phyloP scores from a whole-genome alignment of 2,888 invertebrate species.

The Chamaedrilus cognettii region DNA sequence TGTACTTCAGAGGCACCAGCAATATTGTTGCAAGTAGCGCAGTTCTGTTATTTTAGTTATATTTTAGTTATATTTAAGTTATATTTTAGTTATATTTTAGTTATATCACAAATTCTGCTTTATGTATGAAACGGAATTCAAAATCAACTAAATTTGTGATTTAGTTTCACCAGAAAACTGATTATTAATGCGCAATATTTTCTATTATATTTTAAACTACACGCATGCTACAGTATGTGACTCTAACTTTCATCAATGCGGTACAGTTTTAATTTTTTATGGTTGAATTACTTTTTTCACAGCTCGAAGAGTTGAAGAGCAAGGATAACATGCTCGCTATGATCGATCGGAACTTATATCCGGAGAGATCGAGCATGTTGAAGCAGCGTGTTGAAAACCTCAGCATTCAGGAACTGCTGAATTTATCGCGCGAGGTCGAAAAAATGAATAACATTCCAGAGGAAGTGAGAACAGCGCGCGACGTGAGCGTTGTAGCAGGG shows the following conservation, averaged over 20 bases:
- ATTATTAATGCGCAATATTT: too few relatives aligned
- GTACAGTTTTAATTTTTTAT: background rate
- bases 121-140: too few relatives aligned
- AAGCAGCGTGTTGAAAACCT: slow-evolving; percentile 5
- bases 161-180: background rate
- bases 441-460: background rate
- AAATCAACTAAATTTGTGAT: too few relatives aligned
- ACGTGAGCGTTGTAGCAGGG: background rate
- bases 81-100: too few relatives aligned
- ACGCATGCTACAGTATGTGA: too few relatives aligned
- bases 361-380: slow-evolving; percentile 7
- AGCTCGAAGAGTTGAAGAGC: slow-evolving; percentile 18
- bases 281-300: background rate
- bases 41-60: too few relatives aligned
- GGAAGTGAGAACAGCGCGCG: background rate
- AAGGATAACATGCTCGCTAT: slow-evolving; percentile 13
- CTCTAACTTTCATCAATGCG: too few relatives aligned
- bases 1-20: too few relatives aligned
- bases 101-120: too few relatives aligned
- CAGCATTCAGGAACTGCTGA: slow-evolving; percentile 4
- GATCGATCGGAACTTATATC: slow-evolving; percentile 12
- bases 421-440: background rate
- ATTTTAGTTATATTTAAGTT: too few relatives aligned
- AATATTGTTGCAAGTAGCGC: too few relatives aligned
- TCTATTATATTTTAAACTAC: too few relatives aligned